Percentiles rank a stretch among this genome's conserved stretches.
Conservation (phyloP, 2,797 vertebrate genomes). For the Euthynnus affinis region DNA sequence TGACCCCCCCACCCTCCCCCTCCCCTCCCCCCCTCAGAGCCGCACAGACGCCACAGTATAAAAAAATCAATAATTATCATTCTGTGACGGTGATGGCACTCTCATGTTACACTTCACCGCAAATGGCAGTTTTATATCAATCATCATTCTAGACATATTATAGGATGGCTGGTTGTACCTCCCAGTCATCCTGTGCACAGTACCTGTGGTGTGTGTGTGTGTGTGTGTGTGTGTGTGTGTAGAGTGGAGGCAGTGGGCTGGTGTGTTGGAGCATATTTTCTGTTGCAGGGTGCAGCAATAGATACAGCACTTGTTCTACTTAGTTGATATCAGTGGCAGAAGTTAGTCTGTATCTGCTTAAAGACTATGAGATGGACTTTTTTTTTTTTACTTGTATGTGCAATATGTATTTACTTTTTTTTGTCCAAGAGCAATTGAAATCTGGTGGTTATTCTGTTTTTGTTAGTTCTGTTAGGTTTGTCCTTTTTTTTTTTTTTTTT, state of each 20-base stretch:
- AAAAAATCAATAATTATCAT: slow-evolving; percentile 66
- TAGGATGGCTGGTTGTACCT: slow-evolving; percentile 43
- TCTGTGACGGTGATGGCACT: slow-evolving; percentile 41
- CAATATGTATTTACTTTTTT: slow-evolving; percentile 82
- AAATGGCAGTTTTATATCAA: slow-evolving; percentile 69
- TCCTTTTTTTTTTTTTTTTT: slow-evolving; percentile 36
- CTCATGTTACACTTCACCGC: slow-evolving; percentile 39
- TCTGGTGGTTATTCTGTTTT: slow-evolving; percentile 58
- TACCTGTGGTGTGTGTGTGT: slow-evolving; percentile 41
- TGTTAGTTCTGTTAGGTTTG: slow-evolving; percentile 54
- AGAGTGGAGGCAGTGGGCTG: slow-evolving; percentile 34
- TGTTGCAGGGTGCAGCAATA: slow-evolving; percentile 25
- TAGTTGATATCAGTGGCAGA: slow-evolving; percentile 85
- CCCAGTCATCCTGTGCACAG: slow-evolving; percentile 27
- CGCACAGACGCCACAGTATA: slow-evolving; percentile 28
- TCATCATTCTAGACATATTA: slow-evolving; percentile 66
- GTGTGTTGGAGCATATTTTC: slow-evolving; percentile 24
- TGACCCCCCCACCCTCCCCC: no score
- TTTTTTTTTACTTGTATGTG: slow-evolving; percentile 76
- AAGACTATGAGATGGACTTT: slow-evolving; percentile 74
- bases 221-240: no score
- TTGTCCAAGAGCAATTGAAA: slow-evolving; percentile 71
- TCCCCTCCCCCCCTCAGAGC: slow-evolving; percentile 12
- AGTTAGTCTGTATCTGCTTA: slow-evolving; percentile 83
- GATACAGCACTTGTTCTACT: slow-evolving; percentile 58